Evolutionary conservation across 2,888 invertebrate genomes (phyloP), one percentile per base, ranked within the genome.

Genomic region (Nemotelus nigrinus): DNA sequence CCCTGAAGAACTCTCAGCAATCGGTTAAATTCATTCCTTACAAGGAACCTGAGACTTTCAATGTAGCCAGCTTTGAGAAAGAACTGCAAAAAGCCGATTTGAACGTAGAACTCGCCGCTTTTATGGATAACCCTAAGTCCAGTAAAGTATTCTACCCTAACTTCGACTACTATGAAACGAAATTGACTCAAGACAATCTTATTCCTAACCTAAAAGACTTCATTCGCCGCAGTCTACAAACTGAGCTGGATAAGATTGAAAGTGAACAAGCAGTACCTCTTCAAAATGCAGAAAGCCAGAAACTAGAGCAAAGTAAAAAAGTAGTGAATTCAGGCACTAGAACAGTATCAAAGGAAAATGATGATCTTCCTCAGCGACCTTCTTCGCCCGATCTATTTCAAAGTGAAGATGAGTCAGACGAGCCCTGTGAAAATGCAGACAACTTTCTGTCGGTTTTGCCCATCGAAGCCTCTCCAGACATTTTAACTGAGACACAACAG

Each of bases 71-170:
- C 45, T 65, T 6, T 47, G 76, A 79, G 57, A 0, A 43, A 2
- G 63, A 71, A 45, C 8, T 76, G 7, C 53, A 5, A n/a, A 43
- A 71, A 0, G 25, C 44, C 3, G 65, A 82, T 63, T 68, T 79
- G 2, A 53, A 78, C 3, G 55, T 68, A 45, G 80, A 79, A 47
- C 80, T 79, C 1, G 74, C 68, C 39, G 67, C 77, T 44, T 80
- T 81, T 39, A 76, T 80, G 43, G 39, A 78, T 25, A 47, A 63
- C n/a, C 80, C 81, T 43, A 63, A 6, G 44, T 5, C n/a, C 3
- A 74, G 74, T 68, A 80, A 80, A 76, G 39, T 79, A 2, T 80
- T 80, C 48, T 79, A 79, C 71, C 80, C 81, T 0, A 78, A 76
- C 70, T 47, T 79, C 6, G 67, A 78, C 3, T 74, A 58, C 47